These are phyloP conservation scores for Stenodera caucasica DNA, from an alignment of 2,888 invertebrate genomes.

Conservation along the genomic window DNA sequence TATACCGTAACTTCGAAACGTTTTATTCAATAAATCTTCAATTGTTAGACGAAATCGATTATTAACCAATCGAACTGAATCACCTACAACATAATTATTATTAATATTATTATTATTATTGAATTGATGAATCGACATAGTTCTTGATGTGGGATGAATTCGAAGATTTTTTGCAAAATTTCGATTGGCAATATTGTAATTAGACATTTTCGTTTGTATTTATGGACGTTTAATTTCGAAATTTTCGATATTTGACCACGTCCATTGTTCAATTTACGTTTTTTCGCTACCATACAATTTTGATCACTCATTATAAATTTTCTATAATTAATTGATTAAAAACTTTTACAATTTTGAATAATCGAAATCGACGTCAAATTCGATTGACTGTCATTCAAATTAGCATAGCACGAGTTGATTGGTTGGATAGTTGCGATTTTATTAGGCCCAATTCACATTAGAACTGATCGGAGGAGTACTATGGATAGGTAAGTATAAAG, in stretches of 20 bases:
- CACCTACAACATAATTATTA: slow-evolving; percentile 36
- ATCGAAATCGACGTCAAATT: too few relatives aligned
- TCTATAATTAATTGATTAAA: too few relatives aligned
- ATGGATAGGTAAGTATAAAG: too few relatives aligned
- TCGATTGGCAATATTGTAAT: slow-evolving; percentile 47
- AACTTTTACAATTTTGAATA: too few relatives aligned
- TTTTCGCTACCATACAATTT: slow-evolving; percentile 24
- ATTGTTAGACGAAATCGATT: slow-evolving; percentile 43
- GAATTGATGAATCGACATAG: slow-evolving; percentile 36
- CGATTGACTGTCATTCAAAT: too few relatives aligned
- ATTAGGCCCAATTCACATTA: too few relatives aligned
- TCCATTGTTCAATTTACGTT: slow-evolving; percentile 35
- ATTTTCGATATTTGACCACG: slow-evolving; percentile 31
- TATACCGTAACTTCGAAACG: slow-evolving; percentile 40
- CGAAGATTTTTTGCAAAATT: slow-evolving; percentile 44
- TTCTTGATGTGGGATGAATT: slow-evolving; percentile 43
- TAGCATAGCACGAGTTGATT: too few relatives aligned
- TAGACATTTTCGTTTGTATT: slow-evolving; percentile 40
- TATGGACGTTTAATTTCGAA: slow-evolving; percentile 3
- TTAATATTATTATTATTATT: neutral
- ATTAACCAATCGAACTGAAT: slow-evolving; percentile 45
- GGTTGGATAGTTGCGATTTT: too few relatives aligned
- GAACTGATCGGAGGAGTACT: too few relatives aligned
- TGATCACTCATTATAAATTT: too few relatives aligned
- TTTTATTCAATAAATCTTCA: slow-evolving; percentile 42